Evolutionary conservation across 2,113 vertebrate species (phyloP), one percentile per base, ranked within the genome.

Genomic region (Geothlypis trichas): DNA sequence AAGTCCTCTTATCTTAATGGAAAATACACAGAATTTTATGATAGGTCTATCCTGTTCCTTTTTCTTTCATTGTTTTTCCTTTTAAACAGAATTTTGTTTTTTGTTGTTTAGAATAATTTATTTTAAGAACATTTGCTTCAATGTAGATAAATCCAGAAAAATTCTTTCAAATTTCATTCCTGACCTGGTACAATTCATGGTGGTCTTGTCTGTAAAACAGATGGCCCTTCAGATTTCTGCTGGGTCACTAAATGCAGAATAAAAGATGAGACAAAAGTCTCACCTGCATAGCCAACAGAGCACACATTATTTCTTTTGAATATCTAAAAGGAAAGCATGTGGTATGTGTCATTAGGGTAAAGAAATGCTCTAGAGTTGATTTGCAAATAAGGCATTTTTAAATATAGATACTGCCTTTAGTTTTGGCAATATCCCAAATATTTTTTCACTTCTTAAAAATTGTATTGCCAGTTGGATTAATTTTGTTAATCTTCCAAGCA

Each of bases 401-500:
- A 47, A 31, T 67, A 35, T 1, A 81, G 55, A 41, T 63, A n/a
- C 11, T 72, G 55, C 33, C 33, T 95, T 90, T 84, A 67, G 4
- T 88, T 93, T 73, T 96, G 75, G 67, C 67, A 67, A 16, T 81
- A 77, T 85, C 44, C 22, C 75, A 67, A 15, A 28, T 23, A 78
- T 30, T n/a, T 94, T 76, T 86, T 83, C 67, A 79, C 46, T 49
- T 91, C 67, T 86, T 90, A 77, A 93, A 94, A 51, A 37, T 68
- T 80, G 89, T 92, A 92, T 81, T 89, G 35, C 71, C 18, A 63
- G 18, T 83, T 90, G 46, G 59, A 80, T 71, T 90, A 3, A 96
- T 95, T 90, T 71, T 83, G 37, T 86, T 94, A 94, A 88, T 84
- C 51, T 93, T 94, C 58, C 72, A 76, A 80, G 93, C 74, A 74